phyloP scores from a whole-genome alignment of 2,888 invertebrate genomes.

The Drosophila mercatorum region DNA sequence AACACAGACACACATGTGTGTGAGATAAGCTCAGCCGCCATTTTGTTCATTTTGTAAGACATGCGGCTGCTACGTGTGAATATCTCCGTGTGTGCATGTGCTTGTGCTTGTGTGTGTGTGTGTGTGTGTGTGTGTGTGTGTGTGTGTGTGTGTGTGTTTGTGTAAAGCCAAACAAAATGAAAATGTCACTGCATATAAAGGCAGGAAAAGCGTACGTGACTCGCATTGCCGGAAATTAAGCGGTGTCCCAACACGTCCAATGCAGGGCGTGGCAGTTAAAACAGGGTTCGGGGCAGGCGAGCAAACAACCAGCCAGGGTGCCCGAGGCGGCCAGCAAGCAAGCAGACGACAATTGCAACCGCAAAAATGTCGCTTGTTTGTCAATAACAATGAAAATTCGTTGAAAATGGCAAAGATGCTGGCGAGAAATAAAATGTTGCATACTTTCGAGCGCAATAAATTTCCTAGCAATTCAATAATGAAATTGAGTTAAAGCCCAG shows the following conservation, averaged over 20 bases:
- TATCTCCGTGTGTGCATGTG: conserved; percentile 21
- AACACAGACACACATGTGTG: conserved; percentile 3
- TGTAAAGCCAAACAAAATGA: conserved; percentile 65
- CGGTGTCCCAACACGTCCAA: conserved; percentile 72
- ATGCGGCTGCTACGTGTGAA: conserved; percentile 34
- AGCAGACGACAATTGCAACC: conserved; percentile 61
- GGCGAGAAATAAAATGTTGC: conserved; percentile 15
- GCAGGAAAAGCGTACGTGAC: conserved; percentile 72
- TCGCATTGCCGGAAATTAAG: conserved; percentile 75
- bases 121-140: conserved; percentile 26
- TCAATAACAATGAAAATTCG: conserved; percentile 64
- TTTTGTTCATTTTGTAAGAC: conserved; percentile 51
- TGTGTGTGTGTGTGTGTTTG: conserved; percentile 29
- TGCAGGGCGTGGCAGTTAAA: conserved; percentile 2
- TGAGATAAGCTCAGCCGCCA: conserved; percentile 26
- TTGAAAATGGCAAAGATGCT: conserved; percentile 18
- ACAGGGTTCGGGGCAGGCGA: not conserved
- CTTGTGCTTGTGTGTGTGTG: conserved; percentile 22
- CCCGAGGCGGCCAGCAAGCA: conserved; percentile 33
- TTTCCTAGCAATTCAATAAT: conserved; percentile 16
- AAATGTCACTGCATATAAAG: conserved; percentile 72
- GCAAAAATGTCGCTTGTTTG: conserved; percentile 70
- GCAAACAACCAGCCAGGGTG: not conserved
- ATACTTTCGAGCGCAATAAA: conserved; percentile 18
- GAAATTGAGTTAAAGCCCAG: conserved; percentile 23